Base-by-base conservation (phyloP, 2,888 invertebrate species). In the Tachina grossa region DNA sequence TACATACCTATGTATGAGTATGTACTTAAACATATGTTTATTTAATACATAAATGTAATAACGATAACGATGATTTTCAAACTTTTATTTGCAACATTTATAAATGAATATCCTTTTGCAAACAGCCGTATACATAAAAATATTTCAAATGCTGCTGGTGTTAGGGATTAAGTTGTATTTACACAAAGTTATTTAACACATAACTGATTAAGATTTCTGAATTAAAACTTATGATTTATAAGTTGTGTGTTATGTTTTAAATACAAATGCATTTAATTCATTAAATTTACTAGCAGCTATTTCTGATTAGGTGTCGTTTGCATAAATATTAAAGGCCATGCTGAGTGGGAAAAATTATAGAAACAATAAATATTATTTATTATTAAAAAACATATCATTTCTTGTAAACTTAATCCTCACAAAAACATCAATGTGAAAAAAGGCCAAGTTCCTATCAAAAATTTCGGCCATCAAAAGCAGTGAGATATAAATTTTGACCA, bases 101-200 rank as follows among this genome's bases (percentile, higher is more conserved):
- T 66, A 66, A 55, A 47, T 66, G 39, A 47, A 47, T 57, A 22
- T 66, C 45, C 66, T 55, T 65, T 65, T 45, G n/a, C 22, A 47
- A 59, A 69, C 31, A 47, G 16, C 39, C 41, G 51, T 45, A 63
- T 9, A 47, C 51, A 63, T 9, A 47, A 5, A 47, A 45, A 71
- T 13, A 71, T 63, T 63, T 72, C 39, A 43, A 66, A 53, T 65
- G 65, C 14, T 66, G 61, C 55, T 88, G 89, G 90, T 90, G 90
- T 89, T 88, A 87, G 72, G 89, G 90, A 90, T 90, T 90, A 90
- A 88, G 87, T 84, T 88, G 88, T 87, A 90, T 89, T 89, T 89
- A 86, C 84, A 88, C 87, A 87, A 86, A 82, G 81, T 87, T 80
- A 85, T 77, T 84, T 83, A 85, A 87, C 84, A 86, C 74, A 83